phyloP scores from a whole-genome alignment of 2,888 invertebrate species.

The Sisyra nigra region DNA sequence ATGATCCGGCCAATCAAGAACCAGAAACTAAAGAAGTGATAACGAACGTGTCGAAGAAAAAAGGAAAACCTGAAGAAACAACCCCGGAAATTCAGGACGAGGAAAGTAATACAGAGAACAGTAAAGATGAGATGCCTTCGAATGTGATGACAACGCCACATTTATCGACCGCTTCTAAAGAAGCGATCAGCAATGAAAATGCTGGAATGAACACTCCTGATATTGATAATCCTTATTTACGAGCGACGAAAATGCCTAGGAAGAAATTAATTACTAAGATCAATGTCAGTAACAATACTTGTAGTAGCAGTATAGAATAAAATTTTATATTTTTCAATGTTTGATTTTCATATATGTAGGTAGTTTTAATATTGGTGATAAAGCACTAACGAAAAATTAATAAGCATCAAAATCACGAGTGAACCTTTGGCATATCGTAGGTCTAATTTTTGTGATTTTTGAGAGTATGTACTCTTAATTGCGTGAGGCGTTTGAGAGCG shows the following conservation, averaged over 20 bases:
- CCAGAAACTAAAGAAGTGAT: background rate
- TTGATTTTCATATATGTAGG: too few relatives aligned
- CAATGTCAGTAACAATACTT: conserved; percentile 7
- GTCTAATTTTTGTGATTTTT: too few relatives aligned
- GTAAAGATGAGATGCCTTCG: conserved; percentile 17
- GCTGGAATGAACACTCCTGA: conserved; percentile 23
- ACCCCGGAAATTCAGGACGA: conserved; percentile 21
- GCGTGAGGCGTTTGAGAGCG: too few relatives aligned
- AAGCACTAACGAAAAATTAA: too few relatives aligned
- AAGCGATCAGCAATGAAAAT: background rate
- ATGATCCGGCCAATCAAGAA: conserved; percentile 22
- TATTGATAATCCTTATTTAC: conserved; percentile 62
- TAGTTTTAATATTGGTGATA: too few relatives aligned
- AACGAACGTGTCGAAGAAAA: conserved; percentile 12
- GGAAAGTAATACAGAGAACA: conserved; percentile 22
- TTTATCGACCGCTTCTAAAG: background rate
- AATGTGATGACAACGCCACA: background rate
- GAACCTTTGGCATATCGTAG: too few relatives aligned
- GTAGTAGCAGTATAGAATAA: conserved; percentile 6
- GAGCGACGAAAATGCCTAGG: conserved; percentile 26
- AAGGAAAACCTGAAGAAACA: conserved; percentile 17
- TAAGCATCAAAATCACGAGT: too few relatives aligned
- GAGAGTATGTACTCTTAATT: too few relatives aligned
- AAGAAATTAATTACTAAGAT: conserved; percentile 12
- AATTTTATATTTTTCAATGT: too few relatives aligned